phyloP scores from a whole-genome alignment of 2,113 vertebrate species.

The Gambusia holbrooki region DNA sequence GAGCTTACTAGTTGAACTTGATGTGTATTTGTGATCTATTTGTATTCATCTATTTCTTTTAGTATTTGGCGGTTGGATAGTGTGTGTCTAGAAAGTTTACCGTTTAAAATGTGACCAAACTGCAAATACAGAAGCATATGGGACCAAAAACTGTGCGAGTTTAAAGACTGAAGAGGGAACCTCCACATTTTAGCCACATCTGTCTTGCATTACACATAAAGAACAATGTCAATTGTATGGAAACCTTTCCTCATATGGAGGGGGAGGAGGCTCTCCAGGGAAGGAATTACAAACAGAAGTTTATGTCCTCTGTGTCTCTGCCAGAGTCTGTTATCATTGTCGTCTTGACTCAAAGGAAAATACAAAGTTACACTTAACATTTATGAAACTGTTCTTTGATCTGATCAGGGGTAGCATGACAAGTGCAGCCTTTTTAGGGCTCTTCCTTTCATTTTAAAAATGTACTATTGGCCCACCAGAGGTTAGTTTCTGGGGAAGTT shows the following conservation, averaged over 20 bases:
- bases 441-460: background rate
- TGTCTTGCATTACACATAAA: constrained; percentile 78
- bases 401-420: background rate
- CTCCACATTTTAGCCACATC: constrained; percentile 69
- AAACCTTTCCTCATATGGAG: constrained; percentile 57
- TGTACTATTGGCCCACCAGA: background rate
- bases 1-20: background rate
- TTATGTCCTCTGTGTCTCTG: constrained; percentile 38
- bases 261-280: constrained; percentile 63
- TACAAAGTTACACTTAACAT: background rate
- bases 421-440: background rate
- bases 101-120: constrained; percentile 18
- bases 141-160: constrained; percentile 21
- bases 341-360: constrained; percentile 25
- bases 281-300: constrained; percentile 78
- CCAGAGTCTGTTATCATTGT: constrained; percentile 49
- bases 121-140: constrained; percentile 17
- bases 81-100: background rate
- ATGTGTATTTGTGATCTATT: background rate
- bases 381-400: background rate
- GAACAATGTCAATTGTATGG: constrained; percentile 72
- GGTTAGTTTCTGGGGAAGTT: constrained; percentile 1
- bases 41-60: background rate
- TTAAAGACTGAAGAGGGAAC: constrained; percentile 55
- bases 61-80: background rate